phyloP scores from a whole-genome alignment of 2,113 vertebrate genomes.

The Symphodus melops region DNA sequence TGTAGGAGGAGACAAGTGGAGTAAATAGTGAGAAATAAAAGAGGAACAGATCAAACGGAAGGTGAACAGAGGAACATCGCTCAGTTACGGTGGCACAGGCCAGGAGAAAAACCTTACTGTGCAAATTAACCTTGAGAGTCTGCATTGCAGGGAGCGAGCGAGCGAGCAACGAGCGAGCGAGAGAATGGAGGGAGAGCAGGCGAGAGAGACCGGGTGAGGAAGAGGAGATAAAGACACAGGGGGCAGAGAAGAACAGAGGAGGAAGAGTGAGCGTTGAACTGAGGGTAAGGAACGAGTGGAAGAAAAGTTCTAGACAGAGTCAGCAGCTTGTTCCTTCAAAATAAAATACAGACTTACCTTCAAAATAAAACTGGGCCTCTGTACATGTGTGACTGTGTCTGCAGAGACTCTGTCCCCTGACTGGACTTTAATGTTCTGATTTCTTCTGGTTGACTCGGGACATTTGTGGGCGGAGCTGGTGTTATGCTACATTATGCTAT shows the following conservation, averaged over 20 bases:
- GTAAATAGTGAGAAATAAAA: constrained; percentile 28
- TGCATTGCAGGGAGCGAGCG: constrained; percentile 77
- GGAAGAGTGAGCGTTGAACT: neutral
- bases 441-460: no score
- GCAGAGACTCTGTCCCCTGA: no score
- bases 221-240: constrained; percentile 29
- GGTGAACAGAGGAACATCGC: constrained; percentile 56
- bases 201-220: constrained; percentile 24
- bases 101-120: constrained; percentile 74
- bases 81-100: constrained; percentile 61
- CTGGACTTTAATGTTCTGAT: no score
- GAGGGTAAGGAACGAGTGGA: neutral
- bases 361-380: no score
- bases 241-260: constrained; percentile 28
- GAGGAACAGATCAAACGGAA: constrained; percentile 9
- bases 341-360: no score
- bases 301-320: constrained; percentile 28
- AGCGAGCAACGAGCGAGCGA: constrained; percentile 18
- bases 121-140: constrained; percentile 84
- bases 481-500: no score
- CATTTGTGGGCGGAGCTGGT: no score
- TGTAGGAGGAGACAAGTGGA: neutral
- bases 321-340: neutral
- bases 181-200: constrained; percentile 28
- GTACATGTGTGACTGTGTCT: no score